phyloP scores from a whole-genome alignment of 2,113 vertebrate genomes.

The Paratilapia polleni region DNA sequence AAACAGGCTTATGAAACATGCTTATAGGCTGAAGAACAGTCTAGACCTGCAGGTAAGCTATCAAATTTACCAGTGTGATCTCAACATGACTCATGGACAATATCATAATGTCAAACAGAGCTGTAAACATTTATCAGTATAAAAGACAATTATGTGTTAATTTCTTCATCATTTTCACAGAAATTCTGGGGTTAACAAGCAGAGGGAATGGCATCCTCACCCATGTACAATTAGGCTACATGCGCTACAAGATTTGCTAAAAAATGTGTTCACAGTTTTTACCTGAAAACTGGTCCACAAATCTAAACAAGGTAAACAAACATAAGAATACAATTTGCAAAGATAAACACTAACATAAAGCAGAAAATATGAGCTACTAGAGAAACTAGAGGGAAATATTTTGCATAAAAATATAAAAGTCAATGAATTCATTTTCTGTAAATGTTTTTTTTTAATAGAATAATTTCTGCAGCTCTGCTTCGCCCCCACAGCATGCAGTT shows the following conservation, averaged over 20 bases:
- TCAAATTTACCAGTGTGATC: not conserved
- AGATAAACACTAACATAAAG: not conserved
- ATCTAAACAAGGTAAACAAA: not conserved
- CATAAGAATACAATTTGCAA: too few relatives aligned
- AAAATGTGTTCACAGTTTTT: not conserved
- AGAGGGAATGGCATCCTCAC: fast-evolving
- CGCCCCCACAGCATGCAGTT: not conserved
- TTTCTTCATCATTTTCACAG: not conserved
- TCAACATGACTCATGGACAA: not conserved
- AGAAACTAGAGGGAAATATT: not conserved
- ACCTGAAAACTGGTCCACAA: fast-evolving
- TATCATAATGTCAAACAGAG: not conserved
- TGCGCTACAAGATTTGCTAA: not conserved
- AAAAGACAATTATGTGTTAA: not conserved
- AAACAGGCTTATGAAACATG: slow-evolving; percentile 49
- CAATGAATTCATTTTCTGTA: not conserved
- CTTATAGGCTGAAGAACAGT: slow-evolving; percentile 16
- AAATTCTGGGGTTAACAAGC: not conserved
- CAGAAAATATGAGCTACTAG: not conserved
- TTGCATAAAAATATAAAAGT: fast-evolving
- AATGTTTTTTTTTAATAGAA: not conserved
- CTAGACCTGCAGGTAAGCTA: not conserved
- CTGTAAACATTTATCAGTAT: not conserved
- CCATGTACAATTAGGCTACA: not conserved
- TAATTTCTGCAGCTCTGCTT: not conserved